These are phyloP conservation scores for Kryptolebias ocellatus DNA, from an alignment of 2,797 vertebrate species.

Conservation along the genomic window DNA sequence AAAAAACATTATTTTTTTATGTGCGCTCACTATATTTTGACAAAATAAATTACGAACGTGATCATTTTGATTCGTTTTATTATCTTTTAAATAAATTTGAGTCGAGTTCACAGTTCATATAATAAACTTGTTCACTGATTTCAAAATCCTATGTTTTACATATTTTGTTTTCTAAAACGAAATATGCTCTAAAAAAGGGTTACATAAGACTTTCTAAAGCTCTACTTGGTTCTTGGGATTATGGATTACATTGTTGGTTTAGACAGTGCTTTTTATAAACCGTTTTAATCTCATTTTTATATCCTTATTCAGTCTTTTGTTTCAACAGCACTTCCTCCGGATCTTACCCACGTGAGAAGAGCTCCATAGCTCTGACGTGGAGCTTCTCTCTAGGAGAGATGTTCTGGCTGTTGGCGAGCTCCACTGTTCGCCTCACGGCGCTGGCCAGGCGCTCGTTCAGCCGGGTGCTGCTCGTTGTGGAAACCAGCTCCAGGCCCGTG, in stretches of 20 bases:
- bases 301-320: background rate
- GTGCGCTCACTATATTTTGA: too few species aligned
- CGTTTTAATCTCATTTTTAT: background rate
- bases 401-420: constrained; percentile 80
- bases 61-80: too few species aligned
- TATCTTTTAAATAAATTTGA: too few species aligned
- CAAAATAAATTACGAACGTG: background rate
- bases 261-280: background rate
- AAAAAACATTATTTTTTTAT: background rate
- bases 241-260: background rate
- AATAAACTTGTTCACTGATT: too few species aligned
- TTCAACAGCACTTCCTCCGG: constrained; percentile 29
- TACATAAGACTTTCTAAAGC: background rate
- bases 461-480: constrained; percentile 79
- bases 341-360: constrained; percentile 89
- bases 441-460: constrained; percentile 81
- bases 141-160: too few species aligned
- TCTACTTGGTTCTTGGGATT: background rate
- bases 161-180: too few species aligned
- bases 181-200: too few species aligned
- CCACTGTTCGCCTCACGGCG: constrained; percentile 80
- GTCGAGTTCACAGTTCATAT: too few species aligned
- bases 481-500: constrained; percentile 87
- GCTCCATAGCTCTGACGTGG: constrained; percentile 87
- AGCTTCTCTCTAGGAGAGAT: constrained; percentile 87